Base-by-base conservation (phyloP, 2,797 vertebrate genomes). In the Bovichtus diacanthus region DNA sequence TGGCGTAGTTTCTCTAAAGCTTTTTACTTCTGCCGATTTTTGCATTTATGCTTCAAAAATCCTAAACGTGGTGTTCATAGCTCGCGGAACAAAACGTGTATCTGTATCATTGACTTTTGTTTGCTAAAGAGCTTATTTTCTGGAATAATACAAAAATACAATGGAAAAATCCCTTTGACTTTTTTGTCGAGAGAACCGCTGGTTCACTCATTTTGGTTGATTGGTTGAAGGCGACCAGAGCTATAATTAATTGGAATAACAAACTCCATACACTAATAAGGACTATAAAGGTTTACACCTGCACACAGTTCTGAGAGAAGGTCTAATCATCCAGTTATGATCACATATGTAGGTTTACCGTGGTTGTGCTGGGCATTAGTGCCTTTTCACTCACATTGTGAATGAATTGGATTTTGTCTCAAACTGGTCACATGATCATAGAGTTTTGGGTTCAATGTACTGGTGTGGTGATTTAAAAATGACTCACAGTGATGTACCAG, bases 401-500 rank as follows among this genome's bases (percentile, higher is more conserved):
- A 70, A 39, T 39, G 27, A 25, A 25, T 9, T 56, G 2, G n/a
- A 43, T 19, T 44, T 29, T 19, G 11, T 50, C 15, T 27, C 8
- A 6, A 6, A 21, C 21, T 25, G 47, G 47, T 15, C 29, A 19
- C 19, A 7, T 19, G 11, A 58, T 0, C n/a, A 38, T 9, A 38
- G 19, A 8, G 39, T 31, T 54, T 18, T 41, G 25, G 29, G 8
- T 5, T 18, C 0, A 5, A 5, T 6, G 10, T 19, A 4, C 19
- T 9, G 13, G 41, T 43, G 19, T 34, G 36, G 11, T 39, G 47
- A 47, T 56, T 51, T 25, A 3, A 27, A 31, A 62, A 25, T 21
- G 64, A 93, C 96, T 96, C 90, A 98, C 97, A 56, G 96, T 97
- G 80, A 98, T 96, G 87, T 95, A 96, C 97, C 97, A 98, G 91